A percentile compares a stretch with the other conserved stretches of the same genome.
phyloP scores from a whole-genome alignment of 1,140 invertebrate genomes.

The Drepana arcuata region DNA sequence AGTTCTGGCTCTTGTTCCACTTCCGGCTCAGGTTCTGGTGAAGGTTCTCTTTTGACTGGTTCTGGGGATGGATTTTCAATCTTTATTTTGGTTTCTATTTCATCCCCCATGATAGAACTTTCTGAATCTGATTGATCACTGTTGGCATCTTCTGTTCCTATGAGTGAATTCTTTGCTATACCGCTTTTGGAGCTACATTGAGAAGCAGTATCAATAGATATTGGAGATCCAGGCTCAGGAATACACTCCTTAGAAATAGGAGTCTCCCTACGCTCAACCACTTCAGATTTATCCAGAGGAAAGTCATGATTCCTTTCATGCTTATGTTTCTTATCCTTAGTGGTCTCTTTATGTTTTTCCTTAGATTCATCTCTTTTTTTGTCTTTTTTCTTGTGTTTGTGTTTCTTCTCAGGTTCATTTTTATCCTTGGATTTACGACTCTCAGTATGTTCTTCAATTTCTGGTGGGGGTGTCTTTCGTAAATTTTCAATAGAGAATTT shows the following conservation, averaged over 20 bases:
- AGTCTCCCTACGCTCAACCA: constrained; percentile 49
- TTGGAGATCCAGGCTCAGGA: constrained; percentile 58
- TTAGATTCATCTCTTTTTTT: constrained; percentile 70
- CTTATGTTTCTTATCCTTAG: constrained; percentile 74
- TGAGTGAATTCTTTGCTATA: constrained; percentile 37
- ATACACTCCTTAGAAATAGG: constrained; percentile 51
- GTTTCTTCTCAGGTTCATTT: constrained; percentile 63
- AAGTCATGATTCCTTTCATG: constrained; percentile 72
- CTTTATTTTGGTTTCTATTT: constrained; percentile 54
- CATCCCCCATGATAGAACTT: constrained; percentile 49
- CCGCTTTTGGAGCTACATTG: constrained; percentile 69
- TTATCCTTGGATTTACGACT: constrained; percentile 62
- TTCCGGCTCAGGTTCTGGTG: constrained; percentile 38
- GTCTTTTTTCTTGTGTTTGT: constrained; percentile 71
- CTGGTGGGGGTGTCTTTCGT: constrained; percentile 51
- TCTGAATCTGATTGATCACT: constrained; percentile 65
- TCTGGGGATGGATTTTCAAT: constrained; percentile 51
- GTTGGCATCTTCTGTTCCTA: constrained; percentile 42
- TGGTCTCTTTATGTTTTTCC: constrained; percentile 72
- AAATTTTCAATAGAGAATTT: constrained; percentile 68
- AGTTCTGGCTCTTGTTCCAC: constrained; percentile 39
- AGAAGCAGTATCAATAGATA: constrained; percentile 66
- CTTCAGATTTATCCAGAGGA: constrained; percentile 53
- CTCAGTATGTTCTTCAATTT: constrained; percentile 46
- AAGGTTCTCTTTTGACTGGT: constrained; percentile 40